Conservation (phyloP, 2,797 vertebrate genomes). For the Malacoctenus gilli region DNA sequence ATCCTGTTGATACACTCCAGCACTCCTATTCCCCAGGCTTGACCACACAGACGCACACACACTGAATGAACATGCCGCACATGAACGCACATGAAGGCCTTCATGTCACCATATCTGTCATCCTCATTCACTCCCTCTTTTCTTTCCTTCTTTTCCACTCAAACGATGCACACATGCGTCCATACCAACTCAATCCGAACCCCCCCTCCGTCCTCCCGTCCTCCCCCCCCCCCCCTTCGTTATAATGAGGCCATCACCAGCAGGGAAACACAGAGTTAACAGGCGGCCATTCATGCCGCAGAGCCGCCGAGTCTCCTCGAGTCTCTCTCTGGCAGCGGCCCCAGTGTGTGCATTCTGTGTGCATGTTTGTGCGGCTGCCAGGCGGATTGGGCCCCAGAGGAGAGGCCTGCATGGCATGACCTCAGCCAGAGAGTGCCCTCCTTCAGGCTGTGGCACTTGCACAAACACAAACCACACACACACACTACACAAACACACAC, state of each 20-base stretch:
- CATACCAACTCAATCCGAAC: conserved; percentile 40
- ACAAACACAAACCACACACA: conserved; percentile 35
- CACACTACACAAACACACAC: too few relatives aligned
- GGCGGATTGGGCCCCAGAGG: conserved; percentile 63
- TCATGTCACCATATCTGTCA: conserved; percentile 36
- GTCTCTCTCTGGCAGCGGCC: conserved; percentile 51
- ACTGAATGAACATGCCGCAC: conserved; percentile 44
- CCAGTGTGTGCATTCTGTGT: conserved; percentile 43
- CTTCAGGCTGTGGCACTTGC: conserved; percentile 51
- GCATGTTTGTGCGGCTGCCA: conserved; percentile 28
- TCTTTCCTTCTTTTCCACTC: conserved; percentile 14
- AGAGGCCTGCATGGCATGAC: conserved; percentile 68
- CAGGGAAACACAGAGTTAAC: conserved; percentile 64
- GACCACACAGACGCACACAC: conserved; percentile 20
- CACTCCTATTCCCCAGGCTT: conserved; percentile 14
- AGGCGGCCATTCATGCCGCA: conserved; percentile 62
- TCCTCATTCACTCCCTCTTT: conserved; percentile 19
- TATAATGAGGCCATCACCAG: conserved; percentile 68
- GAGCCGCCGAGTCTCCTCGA: conserved; percentile 53
- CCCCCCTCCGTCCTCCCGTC: too few relatives aligned
- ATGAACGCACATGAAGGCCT: conserved; percentile 52
- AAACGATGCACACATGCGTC: conserved; percentile 12
- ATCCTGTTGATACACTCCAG: conserved; percentile 55
- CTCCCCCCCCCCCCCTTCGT: too few relatives aligned
- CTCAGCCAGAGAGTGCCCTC: conserved; percentile 67